Base-by-base conservation (phyloP, 35 echinoderm and acorn worm genomes). In the Ophioderma brevispina region DNA sequence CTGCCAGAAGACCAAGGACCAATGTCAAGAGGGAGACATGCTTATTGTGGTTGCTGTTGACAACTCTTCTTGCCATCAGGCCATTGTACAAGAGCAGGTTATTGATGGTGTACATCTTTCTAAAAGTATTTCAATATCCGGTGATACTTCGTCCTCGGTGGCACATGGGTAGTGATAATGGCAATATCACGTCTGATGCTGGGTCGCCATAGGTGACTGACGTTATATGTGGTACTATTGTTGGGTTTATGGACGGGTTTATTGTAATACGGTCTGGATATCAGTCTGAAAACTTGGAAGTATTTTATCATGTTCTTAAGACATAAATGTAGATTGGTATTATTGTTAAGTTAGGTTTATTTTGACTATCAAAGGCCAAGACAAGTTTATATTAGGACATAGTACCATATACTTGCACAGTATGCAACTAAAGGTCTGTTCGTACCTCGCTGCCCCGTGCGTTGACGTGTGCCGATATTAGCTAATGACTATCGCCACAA, bases 61-160 rank as follows among this genome's bases (percentile, higher is more conserved):
- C 79, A 92, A 93, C 84, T 99, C 75, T 50, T 99, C 97, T 99
- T 99, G 64, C 97, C 97, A 37, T 99, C 97, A 30, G 97, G 97
- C 13, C 97, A 99, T 70, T 90, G 90, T 64, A 95, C 97, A 19
- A 86, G 97, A 43, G 97, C 91, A 33, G 87, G 70, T 2, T n/a
- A n/a, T 93, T 92, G 80, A 41, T 99, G 35, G 42, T 81, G 0
- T 81, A 87, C 33, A 84, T 95, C 35, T 55, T 94, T 37, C 30
- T 91, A 13, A 40, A n/a, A 77, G 39, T 63, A 85, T 33, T 86
- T 82, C 21, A 36, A 75, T 2, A 33, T 70, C 92, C 3, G 36
- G 84, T 6, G 23, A 31, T 10, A 52, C 15, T 28, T 78, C 17
- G 59, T 64, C 18, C 25, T 89, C 38, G 43, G 86, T 0, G 43